Conservation (phyloP, 2,888 invertebrate genomes). For the Mesoligia furuncula region DNA sequence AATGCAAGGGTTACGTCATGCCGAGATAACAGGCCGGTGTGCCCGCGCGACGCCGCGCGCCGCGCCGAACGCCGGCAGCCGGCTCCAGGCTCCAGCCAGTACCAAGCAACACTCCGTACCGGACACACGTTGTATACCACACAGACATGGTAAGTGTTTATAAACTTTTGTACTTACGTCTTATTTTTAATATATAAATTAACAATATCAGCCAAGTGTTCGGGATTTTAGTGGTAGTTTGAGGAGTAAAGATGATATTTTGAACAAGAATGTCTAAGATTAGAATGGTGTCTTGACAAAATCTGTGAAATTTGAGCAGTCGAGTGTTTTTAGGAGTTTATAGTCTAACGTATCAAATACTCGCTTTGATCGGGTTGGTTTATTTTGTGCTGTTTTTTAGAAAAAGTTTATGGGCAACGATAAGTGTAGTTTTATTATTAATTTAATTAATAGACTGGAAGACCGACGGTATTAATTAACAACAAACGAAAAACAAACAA, state of each 20-base stretch:
- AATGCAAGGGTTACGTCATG: conserved; percentile 81
- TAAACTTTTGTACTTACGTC: conserved; percentile 67
- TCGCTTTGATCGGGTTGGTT: conserved; percentile 7
- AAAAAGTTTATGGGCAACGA: neutral
- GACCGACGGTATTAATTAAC: neutral
- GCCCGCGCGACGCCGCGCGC: conserved; percentile 39
- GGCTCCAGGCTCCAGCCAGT: conserved; percentile 53
- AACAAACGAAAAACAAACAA: conserved; percentile 18
- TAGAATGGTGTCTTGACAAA: conserved; percentile 50
- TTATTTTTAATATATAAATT: conserved; percentile 32
- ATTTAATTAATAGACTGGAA: neutral
- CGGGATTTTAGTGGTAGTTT: conserved; percentile 15
- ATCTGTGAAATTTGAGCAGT: conserved; percentile 54
- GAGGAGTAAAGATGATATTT: neutral
- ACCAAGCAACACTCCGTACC: conserved; percentile 57
- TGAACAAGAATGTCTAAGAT: conserved; percentile 27
- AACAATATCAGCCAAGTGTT: neutral
- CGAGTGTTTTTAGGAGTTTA: conserved; percentile 56
- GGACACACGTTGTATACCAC: conserved; percentile 63
- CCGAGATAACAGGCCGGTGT: conserved; percentile 73
- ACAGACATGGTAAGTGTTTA: conserved; percentile 76
- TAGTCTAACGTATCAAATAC: conserved; percentile 30
- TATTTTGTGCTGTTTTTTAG: conserved; percentile 26
- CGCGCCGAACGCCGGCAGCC: conserved; percentile 21
- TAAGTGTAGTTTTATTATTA: conserved; percentile 5